Evolutionary conservation across 2,113 vertebrate genomes (phyloP).

Genomic region (Carassius gibelio): DNA sequence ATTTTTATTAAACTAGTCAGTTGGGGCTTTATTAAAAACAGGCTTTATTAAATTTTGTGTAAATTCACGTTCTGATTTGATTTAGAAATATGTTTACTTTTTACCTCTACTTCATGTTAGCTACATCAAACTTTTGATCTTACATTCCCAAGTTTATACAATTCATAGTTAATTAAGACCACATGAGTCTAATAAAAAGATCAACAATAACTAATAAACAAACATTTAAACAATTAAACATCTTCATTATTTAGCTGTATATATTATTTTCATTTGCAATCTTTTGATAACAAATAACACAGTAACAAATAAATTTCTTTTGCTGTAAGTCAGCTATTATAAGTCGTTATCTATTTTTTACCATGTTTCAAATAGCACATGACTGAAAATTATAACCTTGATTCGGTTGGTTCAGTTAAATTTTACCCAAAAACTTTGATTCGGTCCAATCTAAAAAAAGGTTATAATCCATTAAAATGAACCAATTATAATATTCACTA

Average conservation of each 20-base stretch:
- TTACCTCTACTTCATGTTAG: too few species aligned
- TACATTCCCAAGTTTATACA: not conserved
- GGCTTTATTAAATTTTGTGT: not conserved
- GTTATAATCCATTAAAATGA: not conserved
- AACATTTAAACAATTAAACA: not conserved
- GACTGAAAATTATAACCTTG: not conserved
- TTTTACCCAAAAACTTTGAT: not conserved
- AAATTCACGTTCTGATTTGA: not conserved
- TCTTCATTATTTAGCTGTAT: not conserved
- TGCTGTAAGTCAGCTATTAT: not conserved
- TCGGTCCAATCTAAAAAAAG: not conserved
- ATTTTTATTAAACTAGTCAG: not conserved
- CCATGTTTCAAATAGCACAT: not conserved
- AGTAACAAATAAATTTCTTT: not conserved
- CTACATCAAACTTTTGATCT: not conserved
- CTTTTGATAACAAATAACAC: not conserved
- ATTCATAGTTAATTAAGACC: not conserved
- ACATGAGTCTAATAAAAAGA: not conserved
- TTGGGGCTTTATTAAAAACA: not conserved
- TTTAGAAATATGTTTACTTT: not conserved
- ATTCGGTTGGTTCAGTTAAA: not conserved
- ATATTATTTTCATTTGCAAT: not conserved
- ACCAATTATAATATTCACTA: not conserved
- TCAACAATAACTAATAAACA: not conserved
- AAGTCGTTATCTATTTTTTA: not conserved